Conservation (phyloP, 2,113 vertebrate genomes). For the Varanus salvator region DNA sequence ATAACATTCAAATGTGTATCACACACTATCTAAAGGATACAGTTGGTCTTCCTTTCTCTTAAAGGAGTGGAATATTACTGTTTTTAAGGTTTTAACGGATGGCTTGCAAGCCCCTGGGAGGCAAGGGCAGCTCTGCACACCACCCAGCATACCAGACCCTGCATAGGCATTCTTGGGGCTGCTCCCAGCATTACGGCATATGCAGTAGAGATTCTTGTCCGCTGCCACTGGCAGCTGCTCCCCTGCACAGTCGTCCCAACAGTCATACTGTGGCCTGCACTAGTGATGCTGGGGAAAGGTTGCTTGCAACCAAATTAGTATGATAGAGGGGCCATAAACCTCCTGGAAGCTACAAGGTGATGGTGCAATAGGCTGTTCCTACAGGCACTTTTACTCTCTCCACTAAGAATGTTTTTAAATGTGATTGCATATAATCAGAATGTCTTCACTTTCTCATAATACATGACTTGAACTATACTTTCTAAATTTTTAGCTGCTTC, state of each 20-base stretch:
- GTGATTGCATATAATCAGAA: no score
- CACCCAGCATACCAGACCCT: neutral
- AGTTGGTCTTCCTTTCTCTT: neutral
- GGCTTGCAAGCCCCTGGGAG: neutral
- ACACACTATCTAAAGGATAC: neutral
- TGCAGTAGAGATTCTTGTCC: neutral
- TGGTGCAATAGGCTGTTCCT: no score
- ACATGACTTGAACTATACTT: no score
- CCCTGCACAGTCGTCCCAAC: neutral
- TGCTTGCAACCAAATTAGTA: neutral
- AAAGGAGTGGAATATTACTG: neutral
- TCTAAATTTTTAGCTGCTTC: no score
- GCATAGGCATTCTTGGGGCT: neutral
- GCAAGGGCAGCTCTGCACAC: neutral
- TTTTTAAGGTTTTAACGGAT: neutral
- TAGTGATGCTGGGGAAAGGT: neutral
- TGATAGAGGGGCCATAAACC: neutral
- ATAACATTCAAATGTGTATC: neutral
- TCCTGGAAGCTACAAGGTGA: no score
- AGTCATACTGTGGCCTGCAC: neutral
- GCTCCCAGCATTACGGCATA: neutral
- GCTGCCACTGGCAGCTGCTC: neutral
- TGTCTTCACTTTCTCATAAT: no score
- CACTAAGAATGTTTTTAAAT: no score
- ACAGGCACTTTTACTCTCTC: no score